These are phyloP conservation scores for Larimichthys polyactis DNA, from an alignment of 2,113 vertebrate genomes.

Conservation along the genomic window DNA sequence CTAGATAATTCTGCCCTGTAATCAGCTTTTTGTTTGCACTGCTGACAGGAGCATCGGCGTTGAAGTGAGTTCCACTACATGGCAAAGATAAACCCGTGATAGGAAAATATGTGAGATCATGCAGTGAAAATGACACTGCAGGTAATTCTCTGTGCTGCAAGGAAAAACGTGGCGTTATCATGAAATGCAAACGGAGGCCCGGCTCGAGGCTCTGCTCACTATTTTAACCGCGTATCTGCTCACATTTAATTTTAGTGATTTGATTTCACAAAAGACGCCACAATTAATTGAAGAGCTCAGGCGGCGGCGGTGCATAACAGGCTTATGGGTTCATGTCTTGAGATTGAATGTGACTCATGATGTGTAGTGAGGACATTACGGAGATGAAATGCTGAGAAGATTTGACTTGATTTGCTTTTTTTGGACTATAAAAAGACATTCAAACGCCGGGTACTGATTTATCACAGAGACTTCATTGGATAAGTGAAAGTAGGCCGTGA, in stretches of 20 bases:
- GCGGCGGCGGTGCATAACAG: slow-evolving; percentile 43
- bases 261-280: slow-evolving; percentile 60
- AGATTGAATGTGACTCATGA: slow-evolving; percentile 57
- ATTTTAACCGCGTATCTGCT: slow-evolving; percentile 44
- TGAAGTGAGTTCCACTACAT: slow-evolving; percentile 64
- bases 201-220: slow-evolving; percentile 9
- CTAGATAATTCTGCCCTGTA: slow-evolving; percentile 76
- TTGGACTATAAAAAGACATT: background rate
- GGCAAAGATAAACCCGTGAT: slow-evolving; percentile 58
- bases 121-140: slow-evolving; percentile 64
- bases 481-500: background rate
- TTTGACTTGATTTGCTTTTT: slow-evolving; percentile 2
- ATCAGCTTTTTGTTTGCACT: slow-evolving; percentile 78
- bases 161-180: slow-evolving; percentile 13
- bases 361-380: slow-evolving; percentile 31
- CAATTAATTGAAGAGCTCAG: slow-evolving; percentile 61
- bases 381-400: slow-evolving; percentile 37
- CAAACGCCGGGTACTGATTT: background rate
- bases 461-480: background rate
- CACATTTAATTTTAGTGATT: slow-evolving; percentile 57
- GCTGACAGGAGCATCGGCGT: slow-evolving; percentile 57
- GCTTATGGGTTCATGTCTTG: slow-evolving; percentile 51
- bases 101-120: slow-evolving; percentile 58
- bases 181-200: background rate
- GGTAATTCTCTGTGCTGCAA: slow-evolving; percentile 60